Conservation (phyloP, 2,797 vertebrate species). For the Aldrovandia affinis region DNA sequence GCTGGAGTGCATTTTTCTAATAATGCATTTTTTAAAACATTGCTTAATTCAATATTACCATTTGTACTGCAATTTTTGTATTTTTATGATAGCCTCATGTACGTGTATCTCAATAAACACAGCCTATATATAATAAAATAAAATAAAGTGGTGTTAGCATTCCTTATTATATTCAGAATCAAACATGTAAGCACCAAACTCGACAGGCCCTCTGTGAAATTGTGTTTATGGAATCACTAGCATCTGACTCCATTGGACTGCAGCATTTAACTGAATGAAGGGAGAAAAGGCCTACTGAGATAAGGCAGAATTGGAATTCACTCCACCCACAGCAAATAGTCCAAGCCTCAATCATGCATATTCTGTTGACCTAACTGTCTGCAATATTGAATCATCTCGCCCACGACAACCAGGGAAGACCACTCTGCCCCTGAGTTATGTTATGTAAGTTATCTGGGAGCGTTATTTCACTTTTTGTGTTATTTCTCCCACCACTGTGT, state of each 20-base stretch:
- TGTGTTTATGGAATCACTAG: not conserved
- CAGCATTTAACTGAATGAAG: not conserved
- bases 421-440: not conserved
- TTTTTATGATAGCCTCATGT: not conserved
- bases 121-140: not conserved
- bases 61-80: not conserved
- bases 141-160: not conserved
- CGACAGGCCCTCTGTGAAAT: not conserved
- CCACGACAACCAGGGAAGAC: not conserved
- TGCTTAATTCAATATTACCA: not conserved
- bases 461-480: not conserved
- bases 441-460: not conserved
- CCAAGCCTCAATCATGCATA: conserved; percentile 7
- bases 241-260: not conserved
- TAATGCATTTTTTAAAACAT: not conserved
- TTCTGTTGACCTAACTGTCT: not conserved
- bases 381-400: not conserved
- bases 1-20: not conserved
- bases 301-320: not conserved
- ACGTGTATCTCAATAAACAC: conserved; percentile 1
- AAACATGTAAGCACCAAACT: not conserved
- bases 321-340: not conserved
- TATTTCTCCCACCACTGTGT: not conserved
- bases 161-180: not conserved
- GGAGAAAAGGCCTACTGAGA: not conserved